A percentile compares a stretch with the other conserved stretches of the same genome.
phyloP scores from a whole-genome alignment of 1,140 invertebrate species.

The Bactericera cockerelli region DNA sequence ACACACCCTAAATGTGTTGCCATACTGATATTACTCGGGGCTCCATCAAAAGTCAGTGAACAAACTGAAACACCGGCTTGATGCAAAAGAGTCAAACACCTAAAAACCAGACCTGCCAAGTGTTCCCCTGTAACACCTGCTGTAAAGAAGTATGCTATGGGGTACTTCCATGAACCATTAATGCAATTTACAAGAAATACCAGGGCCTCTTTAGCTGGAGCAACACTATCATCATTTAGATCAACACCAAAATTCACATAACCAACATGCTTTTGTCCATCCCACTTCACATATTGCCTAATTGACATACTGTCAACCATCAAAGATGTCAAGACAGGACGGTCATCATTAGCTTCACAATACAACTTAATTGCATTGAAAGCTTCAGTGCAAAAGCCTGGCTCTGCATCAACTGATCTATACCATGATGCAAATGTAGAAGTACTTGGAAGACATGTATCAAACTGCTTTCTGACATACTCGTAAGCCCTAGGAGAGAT shows the following conservation, averaged over 20 bases:
- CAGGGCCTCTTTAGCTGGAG: conserved; percentile 5
- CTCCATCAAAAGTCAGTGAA: conserved; percentile 17
- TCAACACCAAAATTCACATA: conserved; percentile 18
- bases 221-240: background rate
- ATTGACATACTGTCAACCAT: conserved; percentile 24
- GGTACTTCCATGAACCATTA: conserved; percentile 11
- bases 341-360: conserved; percentile 7
- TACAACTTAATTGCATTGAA: conserved; percentile 13
- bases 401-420: background rate
- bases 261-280: conserved; percentile 18
- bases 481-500: conserved; percentile 1
- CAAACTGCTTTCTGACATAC: conserved; percentile 5
- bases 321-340: conserved; percentile 4
- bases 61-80: conserved; percentile 21
- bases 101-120: conserved; percentile 16
- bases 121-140: conserved; percentile 17
- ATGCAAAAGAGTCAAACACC: conserved; percentile 17
- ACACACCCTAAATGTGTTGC: background rate
- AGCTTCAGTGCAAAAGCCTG: conserved; percentile 9
- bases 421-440: background rate
- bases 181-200: conserved; percentile 8
- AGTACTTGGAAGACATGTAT: background rate
- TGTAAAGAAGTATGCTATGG: conserved; percentile 22
- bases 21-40: conserved; percentile 9
- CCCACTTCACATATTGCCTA: conserved; percentile 20